phyloP scores from a whole-genome alignment of 1,140 invertebrate genomes.

The Neodiprion pinetum region DNA sequence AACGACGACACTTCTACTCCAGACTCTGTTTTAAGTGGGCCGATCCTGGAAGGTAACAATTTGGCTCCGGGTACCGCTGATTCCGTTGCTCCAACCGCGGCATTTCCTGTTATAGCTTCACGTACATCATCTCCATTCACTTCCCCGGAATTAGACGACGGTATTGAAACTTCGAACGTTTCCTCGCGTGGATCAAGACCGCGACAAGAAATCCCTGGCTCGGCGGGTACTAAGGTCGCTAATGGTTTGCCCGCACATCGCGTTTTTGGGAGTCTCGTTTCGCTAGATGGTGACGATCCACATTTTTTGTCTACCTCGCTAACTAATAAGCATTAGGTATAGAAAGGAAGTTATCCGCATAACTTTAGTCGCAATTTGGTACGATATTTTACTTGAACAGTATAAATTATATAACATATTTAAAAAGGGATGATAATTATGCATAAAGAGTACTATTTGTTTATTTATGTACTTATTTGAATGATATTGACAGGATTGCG shows the following conservation, averaged over 20 bases:
- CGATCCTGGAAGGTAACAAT: constrained; percentile 32
- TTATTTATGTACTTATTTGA: too few species aligned
- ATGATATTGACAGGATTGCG: too few species aligned
- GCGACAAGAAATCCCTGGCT: not conserved
- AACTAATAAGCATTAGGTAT: not conserved
- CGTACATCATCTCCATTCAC: constrained; percentile 29
- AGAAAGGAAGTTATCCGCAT: too few species aligned
- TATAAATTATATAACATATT: too few species aligned
- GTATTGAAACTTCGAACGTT: not conserved
- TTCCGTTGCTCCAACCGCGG: constrained; percentile 38
- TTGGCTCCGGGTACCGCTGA: constrained; percentile 43
- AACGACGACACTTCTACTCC: constrained; percentile 37
- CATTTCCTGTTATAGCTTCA: constrained; percentile 33
- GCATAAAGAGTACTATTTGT: too few species aligned
- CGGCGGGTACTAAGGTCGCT: constrained; percentile 17
- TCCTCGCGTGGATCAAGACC: not conserved
- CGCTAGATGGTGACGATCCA: constrained; percentile 37
- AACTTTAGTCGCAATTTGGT: too few species aligned
- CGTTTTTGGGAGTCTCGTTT: constrained; percentile 46
- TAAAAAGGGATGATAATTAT: too few species aligned
- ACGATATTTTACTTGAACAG: too few species aligned
- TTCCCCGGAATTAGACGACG: constrained; percentile 21
- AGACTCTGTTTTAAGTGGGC: constrained; percentile 42
- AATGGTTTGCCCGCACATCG: constrained; percentile 27
- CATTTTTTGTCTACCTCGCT: constrained; percentile 27